A percentile compares a stretch with the other conserved stretches of the same genome.
Evolutionary conservation across 92 coral and sea anemone genomes (phyloP).

Genomic region (Chrysogorgia sp.): DNA sequence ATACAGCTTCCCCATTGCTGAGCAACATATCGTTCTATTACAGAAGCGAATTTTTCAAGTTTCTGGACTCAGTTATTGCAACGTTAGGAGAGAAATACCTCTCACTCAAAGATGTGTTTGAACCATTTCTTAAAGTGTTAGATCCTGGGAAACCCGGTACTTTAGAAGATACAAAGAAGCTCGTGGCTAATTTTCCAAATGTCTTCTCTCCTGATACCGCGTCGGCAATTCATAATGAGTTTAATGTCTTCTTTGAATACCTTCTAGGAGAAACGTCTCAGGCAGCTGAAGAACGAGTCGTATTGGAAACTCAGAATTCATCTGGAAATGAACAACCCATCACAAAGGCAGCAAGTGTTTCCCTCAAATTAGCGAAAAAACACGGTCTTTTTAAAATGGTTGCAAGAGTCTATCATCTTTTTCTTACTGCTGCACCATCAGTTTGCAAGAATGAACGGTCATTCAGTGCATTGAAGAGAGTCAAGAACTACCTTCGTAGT

Average conservation of each 20-base stretch:
- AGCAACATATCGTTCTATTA: conserved; percentile 7
- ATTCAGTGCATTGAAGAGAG: conserved; percentile 24
- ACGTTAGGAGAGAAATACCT: conserved; percentile 20
- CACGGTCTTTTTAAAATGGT: conserved; percentile 29
- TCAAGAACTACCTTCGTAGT: too few species aligned
- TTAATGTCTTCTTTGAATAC: conserved; percentile 25
- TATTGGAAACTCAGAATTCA: too few species aligned
- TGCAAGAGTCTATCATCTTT: conserved; percentile 17
- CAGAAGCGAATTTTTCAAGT: conserved; percentile 9
- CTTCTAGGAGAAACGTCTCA: conserved; percentile 14
- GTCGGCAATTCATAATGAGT: conserved; percentile 23
- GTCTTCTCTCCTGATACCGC: conserved; percentile 21
- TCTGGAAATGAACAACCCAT: neutral
- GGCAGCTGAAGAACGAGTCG: conserved; percentile 1
- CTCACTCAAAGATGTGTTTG: conserved; percentile 28
- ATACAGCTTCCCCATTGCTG: conserved; percentile 11
- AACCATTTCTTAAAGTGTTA: conserved; percentile 3
- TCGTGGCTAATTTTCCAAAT: conserved; percentile 9
- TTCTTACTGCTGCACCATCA: conserved; percentile 28
- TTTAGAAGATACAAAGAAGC: conserved; percentile 7
- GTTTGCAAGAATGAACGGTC: conserved; percentile 27
- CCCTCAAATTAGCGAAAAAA: conserved; percentile 11
- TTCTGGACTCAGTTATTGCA: conserved; percentile 11
- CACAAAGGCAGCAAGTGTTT: conserved; percentile 13
- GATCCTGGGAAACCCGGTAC: conserved; percentile 16